Evolutionary conservation across 2,888 invertebrate species (phyloP).

Genomic region (Hypolimnas misippus): DNA sequence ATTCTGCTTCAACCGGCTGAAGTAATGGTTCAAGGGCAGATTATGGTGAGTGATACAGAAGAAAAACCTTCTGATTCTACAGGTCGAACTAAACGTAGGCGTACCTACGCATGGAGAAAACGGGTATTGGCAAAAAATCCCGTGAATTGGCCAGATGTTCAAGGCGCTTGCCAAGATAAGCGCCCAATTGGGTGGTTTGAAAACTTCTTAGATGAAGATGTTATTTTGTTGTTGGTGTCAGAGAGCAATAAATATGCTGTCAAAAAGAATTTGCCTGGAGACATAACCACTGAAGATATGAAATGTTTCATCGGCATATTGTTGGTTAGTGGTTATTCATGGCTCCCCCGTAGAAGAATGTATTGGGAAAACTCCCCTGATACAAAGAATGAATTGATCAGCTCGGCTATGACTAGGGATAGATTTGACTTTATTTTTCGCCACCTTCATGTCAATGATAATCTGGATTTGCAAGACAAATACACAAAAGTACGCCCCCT

Average conservation of each 20-base stretch:
- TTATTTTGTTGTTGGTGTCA: conserved; percentile 44
- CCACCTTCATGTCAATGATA: conserved; percentile 46
- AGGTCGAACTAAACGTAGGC: conserved; percentile 41
- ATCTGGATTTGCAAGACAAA: conserved; percentile 46
- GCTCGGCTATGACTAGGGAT: conserved; percentile 23
- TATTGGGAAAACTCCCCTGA: conserved; percentile 47
- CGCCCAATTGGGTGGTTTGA: conserved; percentile 44
- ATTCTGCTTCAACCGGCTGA: conserved; percentile 43
- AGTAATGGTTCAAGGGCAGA: conserved; percentile 40
- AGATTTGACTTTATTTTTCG: conserved; percentile 46
- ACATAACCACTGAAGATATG: conserved; percentile 44
- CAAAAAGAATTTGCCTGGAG: conserved; percentile 45
- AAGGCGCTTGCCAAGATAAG: conserved; percentile 38
- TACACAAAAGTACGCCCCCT: conserved; percentile 35
- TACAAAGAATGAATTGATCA: conserved; percentile 45
- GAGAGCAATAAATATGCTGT: conserved; percentile 44
- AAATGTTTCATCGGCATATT: conserved; percentile 46
- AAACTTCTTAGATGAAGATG: conserved; percentile 45
- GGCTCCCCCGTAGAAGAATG: conserved; percentile 46
- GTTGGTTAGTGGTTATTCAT: conserved; percentile 45
- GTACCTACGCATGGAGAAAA: no score
- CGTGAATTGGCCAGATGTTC: conserved; percentile 18
- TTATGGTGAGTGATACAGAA: conserved; percentile 41
- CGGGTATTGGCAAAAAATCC: no score
- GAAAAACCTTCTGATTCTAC: conserved; percentile 33